Percentiles rank a stretch among this genome's conserved stretches.
These are phyloP conservation scores for Tinamus guttatus DNA, from an alignment of 2,113 vertebrate genomes.

Conservation along the genomic window DNA sequence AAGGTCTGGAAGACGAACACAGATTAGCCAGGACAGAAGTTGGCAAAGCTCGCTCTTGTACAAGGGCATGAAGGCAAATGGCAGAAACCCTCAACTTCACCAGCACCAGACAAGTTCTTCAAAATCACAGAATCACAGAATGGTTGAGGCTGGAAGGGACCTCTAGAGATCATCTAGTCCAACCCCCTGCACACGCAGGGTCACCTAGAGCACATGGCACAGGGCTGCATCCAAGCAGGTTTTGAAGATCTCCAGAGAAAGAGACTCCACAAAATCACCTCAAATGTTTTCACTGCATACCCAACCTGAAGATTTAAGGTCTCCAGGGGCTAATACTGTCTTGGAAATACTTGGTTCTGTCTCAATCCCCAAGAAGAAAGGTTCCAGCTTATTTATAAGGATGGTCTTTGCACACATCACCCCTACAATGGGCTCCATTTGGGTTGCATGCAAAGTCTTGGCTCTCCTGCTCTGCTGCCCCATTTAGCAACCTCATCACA, in stretches of 20 bases:
- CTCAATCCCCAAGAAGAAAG: neutral
- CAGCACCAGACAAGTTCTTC: neutral
- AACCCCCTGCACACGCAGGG: too few relatives aligned
- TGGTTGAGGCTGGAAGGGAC: too few relatives aligned
- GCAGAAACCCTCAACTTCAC: neutral
- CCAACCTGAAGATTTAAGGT: neutral
- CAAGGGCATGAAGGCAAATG: accelerated
- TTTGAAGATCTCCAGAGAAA: too few relatives aligned
- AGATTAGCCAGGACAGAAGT: neutral
- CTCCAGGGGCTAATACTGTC: neutral
- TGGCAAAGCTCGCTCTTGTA: neutral
- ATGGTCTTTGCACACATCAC: conserved; percentile 13
- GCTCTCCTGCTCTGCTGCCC: neutral
- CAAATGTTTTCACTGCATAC: accelerated
- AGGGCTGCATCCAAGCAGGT: too few relatives aligned
- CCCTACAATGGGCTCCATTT: neutral
- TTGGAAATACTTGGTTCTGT: neutral
- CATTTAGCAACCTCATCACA: neutral
- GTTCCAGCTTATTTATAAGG: neutral
- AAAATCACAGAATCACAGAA: too few relatives aligned
- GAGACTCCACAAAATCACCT: neutral
- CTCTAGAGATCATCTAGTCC: too few relatives aligned
- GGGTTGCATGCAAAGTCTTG: neutral
- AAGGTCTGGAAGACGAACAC: neutral
- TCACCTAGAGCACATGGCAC: too few relatives aligned